Evolutionary conservation across 2,888 invertebrate genomes (phyloP).

Genomic region (Drosophila paranaensis): DNA sequence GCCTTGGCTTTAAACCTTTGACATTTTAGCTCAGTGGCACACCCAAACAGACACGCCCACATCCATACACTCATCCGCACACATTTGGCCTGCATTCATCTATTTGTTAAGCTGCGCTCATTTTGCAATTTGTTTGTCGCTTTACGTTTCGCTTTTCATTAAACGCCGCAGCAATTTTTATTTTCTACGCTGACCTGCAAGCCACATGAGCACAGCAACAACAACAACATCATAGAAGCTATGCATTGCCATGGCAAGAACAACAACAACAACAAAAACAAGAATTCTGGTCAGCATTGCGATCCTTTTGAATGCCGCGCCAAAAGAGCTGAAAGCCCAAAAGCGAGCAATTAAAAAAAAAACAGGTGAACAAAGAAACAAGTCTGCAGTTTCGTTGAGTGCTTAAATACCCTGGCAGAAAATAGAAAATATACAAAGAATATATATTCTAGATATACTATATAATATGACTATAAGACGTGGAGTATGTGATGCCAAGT

Average conservation of each 20-base stretch:
- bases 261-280: conserved; percentile 1
- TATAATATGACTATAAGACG: not conserved
- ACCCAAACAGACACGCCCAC: conserved; percentile 23
- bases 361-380: conserved; percentile 20
- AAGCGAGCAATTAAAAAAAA: conserved; percentile 64
- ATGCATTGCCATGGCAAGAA: conserved; percentile 6
- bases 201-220: conserved; percentile 50
- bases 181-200: conserved; percentile 44
- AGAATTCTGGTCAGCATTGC: conserved; percentile 10
- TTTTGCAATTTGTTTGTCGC: conserved; percentile 62
- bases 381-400: not conserved
- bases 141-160: conserved; percentile 59
- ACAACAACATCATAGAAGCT: not conserved
- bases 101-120: conserved; percentile 63
- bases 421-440: not conserved
- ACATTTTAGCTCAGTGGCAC: conserved; percentile 49
- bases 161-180: conserved; percentile 44
- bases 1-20: conserved; percentile 52
- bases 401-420: conserved; percentile 1
- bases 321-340: conserved; percentile 22
- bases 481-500: too few relatives aligned
- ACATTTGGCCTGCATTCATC: conserved; percentile 33
- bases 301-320: conserved; percentile 31
- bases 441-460: not conserved
- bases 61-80: conserved; percentile 7